These are phyloP conservation scores for Montipora foliosa DNA, from an alignment of 64 coral and sea anemone genomes.

Conservation along the genomic window DNA sequence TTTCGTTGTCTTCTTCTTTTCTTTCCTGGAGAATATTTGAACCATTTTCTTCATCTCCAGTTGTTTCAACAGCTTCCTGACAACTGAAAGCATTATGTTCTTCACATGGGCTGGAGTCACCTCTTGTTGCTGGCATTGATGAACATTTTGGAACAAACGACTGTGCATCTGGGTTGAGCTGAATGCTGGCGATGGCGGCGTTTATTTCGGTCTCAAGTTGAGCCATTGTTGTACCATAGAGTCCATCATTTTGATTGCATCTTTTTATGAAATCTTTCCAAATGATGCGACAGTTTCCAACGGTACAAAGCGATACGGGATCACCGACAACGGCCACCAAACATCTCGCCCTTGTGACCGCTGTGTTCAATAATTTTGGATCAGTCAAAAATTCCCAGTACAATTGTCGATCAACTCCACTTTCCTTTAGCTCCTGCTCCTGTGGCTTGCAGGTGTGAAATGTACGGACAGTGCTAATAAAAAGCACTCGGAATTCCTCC, in stretches of 20 bases:
- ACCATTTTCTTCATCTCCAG: not conserved
- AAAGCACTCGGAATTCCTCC: conserved; percentile 57
- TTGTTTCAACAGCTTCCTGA: not conserved
- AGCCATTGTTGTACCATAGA: conserved; percentile 52
- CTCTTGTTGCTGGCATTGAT: not conserved
- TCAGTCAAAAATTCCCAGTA: conserved; percentile 86
- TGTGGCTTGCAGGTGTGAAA: conserved; percentile 48
- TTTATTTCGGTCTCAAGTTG: conserved; percentile 49
- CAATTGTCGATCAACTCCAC: not conserved
- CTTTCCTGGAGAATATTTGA: not conserved
- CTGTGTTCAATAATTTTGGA: conserved; percentile 82
- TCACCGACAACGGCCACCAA: conserved; percentile 82
- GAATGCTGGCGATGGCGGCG: conserved; percentile 1
- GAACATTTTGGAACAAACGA: conserved; percentile 34
- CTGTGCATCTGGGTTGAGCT: conserved; percentile 45
- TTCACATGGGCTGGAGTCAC: not conserved
- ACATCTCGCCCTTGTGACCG: conserved; percentile 77
- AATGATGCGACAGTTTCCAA: conserved; percentile 65
- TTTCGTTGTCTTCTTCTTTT: not conserved
- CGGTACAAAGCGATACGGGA: conserved; percentile 76
- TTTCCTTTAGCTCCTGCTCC: not conserved
- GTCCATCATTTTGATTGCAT: conserved; percentile 32
- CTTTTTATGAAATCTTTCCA: conserved; percentile 81
- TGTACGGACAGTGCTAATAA: conserved; percentile 72
- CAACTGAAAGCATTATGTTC: not conserved